Base-by-base conservation (phyloP, 2,113 vertebrate genomes). In the Toxotes chatareus region DNA sequence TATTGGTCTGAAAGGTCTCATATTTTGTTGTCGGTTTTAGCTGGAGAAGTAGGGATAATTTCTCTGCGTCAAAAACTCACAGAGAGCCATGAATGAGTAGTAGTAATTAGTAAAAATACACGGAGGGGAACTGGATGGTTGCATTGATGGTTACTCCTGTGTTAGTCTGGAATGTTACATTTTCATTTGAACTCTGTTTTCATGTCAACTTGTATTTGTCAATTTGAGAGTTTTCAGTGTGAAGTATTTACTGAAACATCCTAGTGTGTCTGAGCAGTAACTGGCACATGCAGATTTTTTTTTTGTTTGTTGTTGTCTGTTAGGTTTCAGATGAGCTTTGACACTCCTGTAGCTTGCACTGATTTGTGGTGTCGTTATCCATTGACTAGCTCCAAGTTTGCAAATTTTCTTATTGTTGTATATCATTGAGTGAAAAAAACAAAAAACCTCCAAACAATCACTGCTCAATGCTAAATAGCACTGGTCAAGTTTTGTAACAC, bases 161-260 rank as follows among this genome's bases (percentile, higher is more conserved):
- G 31, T 65, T 8, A 8, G 5, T 0, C 51, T 42, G 34, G 1
- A 42, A 32, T 51, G 3, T 19, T 19, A 56, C 23, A n/a, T 57
- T 51, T 49, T 71, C 38, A 55, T 21, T 56, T 71, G 7, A 72
- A 34, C 47, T 27, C 14, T 80, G 19, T 8, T 5, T 36, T 74
- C 42, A 55, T 55, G 23, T 57, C 1, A n/a, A 44, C 55, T 65
- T n/a, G 5, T 38, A 1, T 46, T 47, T 32, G 31, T 76, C 62
- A 3, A 76, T 73, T 14, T 19, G 7, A 47, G 10, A 16, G 16
- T 69, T 66, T 64, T 36, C 17, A 73, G 42, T n/a, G 16, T 36
- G 21, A 32, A 7, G 11, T n/a, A 76, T 21, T 42, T 44, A 17
- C 36, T 42, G 23, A 65, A 66, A 19, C 11, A 27, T 10, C 13